Evolutionary conservation across 2,797 vertebrate genomes (phyloP).

Genomic region (Clamator glandarius): DNA sequence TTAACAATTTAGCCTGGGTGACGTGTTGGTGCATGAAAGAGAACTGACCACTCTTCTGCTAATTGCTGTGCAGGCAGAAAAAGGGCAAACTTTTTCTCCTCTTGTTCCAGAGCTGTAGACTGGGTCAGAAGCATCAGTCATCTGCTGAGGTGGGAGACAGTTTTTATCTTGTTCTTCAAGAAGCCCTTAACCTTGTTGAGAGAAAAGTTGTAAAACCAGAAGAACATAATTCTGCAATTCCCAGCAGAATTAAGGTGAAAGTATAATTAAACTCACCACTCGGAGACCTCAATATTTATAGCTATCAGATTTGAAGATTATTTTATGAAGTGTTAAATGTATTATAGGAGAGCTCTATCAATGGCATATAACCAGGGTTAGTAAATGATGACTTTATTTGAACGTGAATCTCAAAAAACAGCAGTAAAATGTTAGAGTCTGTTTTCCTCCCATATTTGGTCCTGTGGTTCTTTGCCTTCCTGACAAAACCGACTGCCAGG

Average conservation of each 20-base stretch:
- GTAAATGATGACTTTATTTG: conserved; percentile 12
- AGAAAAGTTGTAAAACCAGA: not conserved
- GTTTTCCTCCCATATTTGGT: conserved; percentile 23
- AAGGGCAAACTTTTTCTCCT: not conserved
- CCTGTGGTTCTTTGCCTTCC: not conserved
- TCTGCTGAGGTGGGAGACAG: not conserved
- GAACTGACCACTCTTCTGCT: not conserved
- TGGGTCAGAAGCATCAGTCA: not conserved
- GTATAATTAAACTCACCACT: not conserved
- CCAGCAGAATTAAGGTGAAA: not conserved
- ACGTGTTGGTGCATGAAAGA: not conserved
- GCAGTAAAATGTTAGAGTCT: not conserved
- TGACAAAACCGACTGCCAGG: not conserved
- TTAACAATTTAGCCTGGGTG: not conserved
- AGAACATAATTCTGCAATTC: not conserved
- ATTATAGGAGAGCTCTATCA: not conserved
- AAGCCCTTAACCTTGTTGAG: not conserved
- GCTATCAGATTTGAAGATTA: not conserved
- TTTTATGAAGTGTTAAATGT: not conserved
- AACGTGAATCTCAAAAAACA: not conserved
- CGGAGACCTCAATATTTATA: not conserved
- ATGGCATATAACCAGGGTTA: not conserved
- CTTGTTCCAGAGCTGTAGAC: not conserved
- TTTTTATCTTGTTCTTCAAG: not conserved
- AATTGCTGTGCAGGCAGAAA: not conserved